Conservation (phyloP, 2,797 vertebrate genomes). For the Fistularia tabacaria region DNA sequence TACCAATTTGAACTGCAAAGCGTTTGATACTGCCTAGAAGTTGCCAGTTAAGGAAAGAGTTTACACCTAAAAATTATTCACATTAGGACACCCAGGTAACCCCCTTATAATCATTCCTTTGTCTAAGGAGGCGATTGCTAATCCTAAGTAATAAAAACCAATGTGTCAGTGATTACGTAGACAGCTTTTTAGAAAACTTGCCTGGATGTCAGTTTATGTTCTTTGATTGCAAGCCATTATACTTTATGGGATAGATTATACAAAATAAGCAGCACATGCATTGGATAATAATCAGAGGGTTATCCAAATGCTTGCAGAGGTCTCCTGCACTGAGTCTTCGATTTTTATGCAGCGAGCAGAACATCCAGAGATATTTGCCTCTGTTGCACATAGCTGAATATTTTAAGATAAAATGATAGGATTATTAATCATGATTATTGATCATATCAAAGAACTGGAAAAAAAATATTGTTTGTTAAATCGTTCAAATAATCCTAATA, state of each 20-base stretch:
- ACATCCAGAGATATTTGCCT: not conserved
- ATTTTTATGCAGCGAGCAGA: slow-evolving; percentile 12
- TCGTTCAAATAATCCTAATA: too few relatives aligned
- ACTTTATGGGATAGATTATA: slow-evolving; percentile 7
- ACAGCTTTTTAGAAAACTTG: too few relatives aligned
- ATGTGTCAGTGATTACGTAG: too few relatives aligned
- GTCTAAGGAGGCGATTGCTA: too few relatives aligned
- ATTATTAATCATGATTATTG: too few relatives aligned
- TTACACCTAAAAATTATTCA: slow-evolving; percentile 30
- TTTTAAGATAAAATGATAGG: too few relatives aligned
- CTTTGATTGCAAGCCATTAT: slow-evolving; percentile 12
- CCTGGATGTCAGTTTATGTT: slow-evolving; percentile 15
- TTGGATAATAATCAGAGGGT: slow-evolving; percentile 25
- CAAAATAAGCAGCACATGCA: slow-evolving; percentile 9
- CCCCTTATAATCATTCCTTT: slow-evolving; percentile 42
- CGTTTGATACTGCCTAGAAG: not conserved
- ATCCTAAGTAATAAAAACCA: slow-evolving; percentile 21
- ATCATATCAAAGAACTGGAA: too few relatives aligned
- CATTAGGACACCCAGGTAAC: slow-evolving; percentile 28
- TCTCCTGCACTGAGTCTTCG: slow-evolving; percentile 22
- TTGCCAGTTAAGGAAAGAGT: not conserved
- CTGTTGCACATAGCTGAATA: too few relatives aligned
- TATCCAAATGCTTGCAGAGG: slow-evolving; percentile 39
- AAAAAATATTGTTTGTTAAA: too few relatives aligned
- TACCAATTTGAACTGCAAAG: slow-evolving; percentile 20